phyloP scores from a whole-genome alignment of 2,113 vertebrate genomes.

The Edolisoma coerulescens region DNA sequence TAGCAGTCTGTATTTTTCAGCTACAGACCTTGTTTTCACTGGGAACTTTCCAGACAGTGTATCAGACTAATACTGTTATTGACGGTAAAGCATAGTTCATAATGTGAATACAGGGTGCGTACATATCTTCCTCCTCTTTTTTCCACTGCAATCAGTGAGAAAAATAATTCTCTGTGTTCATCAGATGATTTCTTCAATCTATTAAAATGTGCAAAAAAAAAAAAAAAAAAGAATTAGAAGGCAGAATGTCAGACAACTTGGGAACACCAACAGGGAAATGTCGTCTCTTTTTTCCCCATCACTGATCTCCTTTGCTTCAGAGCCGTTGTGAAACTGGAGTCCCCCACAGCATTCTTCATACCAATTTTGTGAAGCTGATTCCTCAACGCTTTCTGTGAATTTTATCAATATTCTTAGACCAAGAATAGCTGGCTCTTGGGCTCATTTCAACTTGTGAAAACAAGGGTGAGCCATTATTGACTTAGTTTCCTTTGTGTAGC shows the following conservation, averaged over 20 bases:
- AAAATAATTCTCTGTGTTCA: not conserved
- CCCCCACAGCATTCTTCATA: not conserved
- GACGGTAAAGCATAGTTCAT: not conserved
- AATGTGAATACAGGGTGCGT: not conserved
- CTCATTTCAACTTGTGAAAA: not conserved
- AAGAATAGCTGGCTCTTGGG: not conserved
- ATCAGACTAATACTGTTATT: not conserved
- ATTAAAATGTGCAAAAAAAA: not conserved
- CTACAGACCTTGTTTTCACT: not conserved
- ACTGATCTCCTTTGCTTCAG: not conserved
- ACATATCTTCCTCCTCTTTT: not conserved
- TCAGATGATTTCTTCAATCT: not conserved
- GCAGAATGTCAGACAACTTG: not conserved
- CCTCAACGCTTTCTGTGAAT: not conserved
- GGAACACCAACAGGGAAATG: not conserved
- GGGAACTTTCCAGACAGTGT: not conserved
- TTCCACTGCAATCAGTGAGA: not conserved
- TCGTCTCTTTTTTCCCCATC: not conserved
- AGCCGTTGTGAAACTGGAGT: not conserved
- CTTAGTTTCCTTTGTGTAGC: not conserved
- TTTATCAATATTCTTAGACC: not conserved
- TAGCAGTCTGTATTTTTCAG: not conserved
- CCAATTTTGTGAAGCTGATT: not conserved
- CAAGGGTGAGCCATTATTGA: not conserved
- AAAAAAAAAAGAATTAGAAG: not conserved